Base-by-base conservation (phyloP, 2,888 invertebrate genomes). In the Agonopterix alstromeriana region DNA sequence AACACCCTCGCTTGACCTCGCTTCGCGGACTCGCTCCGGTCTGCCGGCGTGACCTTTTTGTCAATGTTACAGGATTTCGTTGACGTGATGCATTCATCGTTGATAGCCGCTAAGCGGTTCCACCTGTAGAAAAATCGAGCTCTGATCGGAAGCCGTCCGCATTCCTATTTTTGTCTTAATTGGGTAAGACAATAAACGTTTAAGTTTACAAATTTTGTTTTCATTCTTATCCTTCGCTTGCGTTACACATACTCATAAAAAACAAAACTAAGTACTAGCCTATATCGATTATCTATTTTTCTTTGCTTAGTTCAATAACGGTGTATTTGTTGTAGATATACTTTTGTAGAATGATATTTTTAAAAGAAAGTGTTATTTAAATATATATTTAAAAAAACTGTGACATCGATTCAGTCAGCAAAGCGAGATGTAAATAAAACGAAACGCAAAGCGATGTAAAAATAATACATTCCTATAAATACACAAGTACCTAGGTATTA, bases 21-120 rank as follows among this genome's bases (percentile, higher is more conserved):
- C 86, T 84, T 70, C 74, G 74, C 70, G 78, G 78, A 77, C 72
- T 53, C 52, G 52, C 65, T 60, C 67, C 69, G 64, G 59, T 60
- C 72, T 58, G 57, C 68, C 68, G 61, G 77, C 84, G 81, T 88
- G 86, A 88, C 81, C 85, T 86, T 70, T 65, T 64, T 77, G 61
- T 85, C 69, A 64, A 74, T 87, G 77, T 88, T 88, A 82, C 87
- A 88, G 87, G 86, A 84, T 88, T 76, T 69, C 86, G 71, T 71
- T 88, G 82, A 67, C 65, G 77, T 87, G 75, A 82, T 52, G 69
- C 73, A 61, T 63, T 60, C 53, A 52, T 52, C 59, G 56, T 56
- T 56, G 57, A 55, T 41, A 44, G 52, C 58, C 56, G 53, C 54
- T 50, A 58, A 56, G 57, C 61, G 58, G 60, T 55, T 53, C 62